Percentiles rank a stretch among this genome's conserved stretches.
Conservation (phyloP, 2,888 invertebrate genomes). For the Mythimna loreyi region DNA sequence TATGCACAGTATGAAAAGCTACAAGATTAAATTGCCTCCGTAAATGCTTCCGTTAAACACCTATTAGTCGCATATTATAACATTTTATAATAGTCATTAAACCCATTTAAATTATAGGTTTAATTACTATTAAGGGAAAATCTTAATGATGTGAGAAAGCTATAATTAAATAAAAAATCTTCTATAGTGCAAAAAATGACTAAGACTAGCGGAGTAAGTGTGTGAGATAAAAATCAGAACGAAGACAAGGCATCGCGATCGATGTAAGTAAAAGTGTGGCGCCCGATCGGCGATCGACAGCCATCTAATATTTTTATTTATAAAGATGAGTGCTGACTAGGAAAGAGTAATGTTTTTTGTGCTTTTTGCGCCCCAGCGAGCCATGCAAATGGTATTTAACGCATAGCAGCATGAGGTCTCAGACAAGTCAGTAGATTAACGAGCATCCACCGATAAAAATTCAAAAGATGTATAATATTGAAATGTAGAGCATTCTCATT, state of each 20-base stretch:
- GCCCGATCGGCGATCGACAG: slow-evolving; percentile 82
- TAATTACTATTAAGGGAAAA: slow-evolving; percentile 4
- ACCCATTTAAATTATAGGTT: too few species aligned
- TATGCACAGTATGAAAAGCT: slow-evolving; percentile 57
- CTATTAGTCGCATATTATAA: slow-evolving; percentile 17
- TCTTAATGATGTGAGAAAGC: slow-evolving; percentile 2
- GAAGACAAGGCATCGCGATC: slow-evolving; percentile 77
- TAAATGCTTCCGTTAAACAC: slow-evolving; percentile 58
- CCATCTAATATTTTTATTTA: slow-evolving; percentile 78
- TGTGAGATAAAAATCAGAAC: slow-evolving; percentile 81
- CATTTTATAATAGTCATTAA: too few species aligned
- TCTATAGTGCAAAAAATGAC: slow-evolving; percentile 43
- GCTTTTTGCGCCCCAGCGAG: slow-evolving; percentile 73
- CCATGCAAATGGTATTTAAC: slow-evolving; percentile 83
- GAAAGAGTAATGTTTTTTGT: slow-evolving; percentile 66
- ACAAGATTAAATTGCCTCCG: slow-evolving; percentile 61
- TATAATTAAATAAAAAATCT: slow-evolving; percentile 38
- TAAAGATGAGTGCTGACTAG: slow-evolving; percentile 81
- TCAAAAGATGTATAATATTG: slow-evolving; percentile 69
- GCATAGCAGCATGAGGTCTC: slow-evolving; percentile 80
- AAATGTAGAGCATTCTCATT: slow-evolving; percentile 69
- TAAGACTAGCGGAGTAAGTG: slow-evolving; percentile 71
- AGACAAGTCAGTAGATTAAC: slow-evolving; percentile 76
- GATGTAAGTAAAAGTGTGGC: slow-evolving; percentile 86
- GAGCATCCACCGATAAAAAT: slow-evolving; percentile 78